Percentiles rank a stretch among this genome's conserved stretches.
Conservation (phyloP, 2,797 vertebrate species). For the Alcedo atthis region DNA sequence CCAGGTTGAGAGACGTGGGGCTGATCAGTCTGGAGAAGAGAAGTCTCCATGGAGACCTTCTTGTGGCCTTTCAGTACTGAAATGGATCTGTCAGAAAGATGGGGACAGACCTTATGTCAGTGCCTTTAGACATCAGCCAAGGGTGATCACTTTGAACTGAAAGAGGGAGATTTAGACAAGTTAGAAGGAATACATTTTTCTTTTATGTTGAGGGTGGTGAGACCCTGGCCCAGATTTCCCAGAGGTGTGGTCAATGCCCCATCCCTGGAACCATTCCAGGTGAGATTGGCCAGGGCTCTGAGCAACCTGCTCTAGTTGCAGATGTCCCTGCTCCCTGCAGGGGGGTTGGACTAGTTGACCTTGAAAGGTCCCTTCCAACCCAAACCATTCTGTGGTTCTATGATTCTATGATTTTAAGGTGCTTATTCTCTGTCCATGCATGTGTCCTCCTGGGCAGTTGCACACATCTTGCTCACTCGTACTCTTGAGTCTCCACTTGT, state of each 20-base stretch:
- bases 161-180: neutral
- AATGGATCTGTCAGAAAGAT: neutral
- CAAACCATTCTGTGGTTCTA: neutral
- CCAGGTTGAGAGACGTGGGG: neutral
- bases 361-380: neutral
- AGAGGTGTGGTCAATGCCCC: neutral
- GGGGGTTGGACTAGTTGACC: neutral
- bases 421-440: rapidly evolving
- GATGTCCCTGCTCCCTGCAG: neutral
- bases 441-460: rapidly evolving
- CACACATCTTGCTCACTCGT: neutral
- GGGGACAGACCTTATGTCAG: neutral
- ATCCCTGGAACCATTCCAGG: neutral
- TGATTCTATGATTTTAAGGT: neutral
- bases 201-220: neutral
- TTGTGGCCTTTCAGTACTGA: neutral
- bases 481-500: neutral
- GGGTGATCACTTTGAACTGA: neutral
- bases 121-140: neutral
- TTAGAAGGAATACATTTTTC: neutral
- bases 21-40: neutral
- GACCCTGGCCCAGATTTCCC: neutral
- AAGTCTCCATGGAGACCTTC: neutral
- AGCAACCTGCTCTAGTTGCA: neutral
- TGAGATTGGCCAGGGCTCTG: neutral